Evolutionary conservation across 2,888 invertebrate species (phyloP).

Genomic region (Tinea pellionella): DNA sequence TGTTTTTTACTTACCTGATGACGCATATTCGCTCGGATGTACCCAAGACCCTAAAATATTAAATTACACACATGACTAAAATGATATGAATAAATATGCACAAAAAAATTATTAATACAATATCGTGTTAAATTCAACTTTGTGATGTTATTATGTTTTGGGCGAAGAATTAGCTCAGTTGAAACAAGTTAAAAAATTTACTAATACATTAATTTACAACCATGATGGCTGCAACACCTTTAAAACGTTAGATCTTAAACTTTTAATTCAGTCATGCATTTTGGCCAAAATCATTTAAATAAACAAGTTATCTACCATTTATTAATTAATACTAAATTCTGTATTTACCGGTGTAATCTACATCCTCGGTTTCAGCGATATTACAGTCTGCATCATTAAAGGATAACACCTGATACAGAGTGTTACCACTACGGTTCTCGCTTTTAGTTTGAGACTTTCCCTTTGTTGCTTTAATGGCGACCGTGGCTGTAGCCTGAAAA

Average conservation of each 20-base stretch:
- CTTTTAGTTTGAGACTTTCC: conserved; percentile 78
- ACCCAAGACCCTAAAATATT: conserved; percentile 88
- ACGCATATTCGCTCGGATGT: conserved; percentile 98
- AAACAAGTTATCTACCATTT: too few relatives aligned
- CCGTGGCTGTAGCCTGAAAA: conserved; percentile 69
- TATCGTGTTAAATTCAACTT: too few relatives aligned
- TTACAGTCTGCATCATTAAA: conserved; percentile 88
- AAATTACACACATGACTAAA: conserved; percentile 14
- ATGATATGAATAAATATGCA: neutral
- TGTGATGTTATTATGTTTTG: too few relatives aligned
- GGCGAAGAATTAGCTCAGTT: too few relatives aligned
- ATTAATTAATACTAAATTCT: too few relatives aligned
- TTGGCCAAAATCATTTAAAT: too few relatives aligned
- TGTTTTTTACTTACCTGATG: conserved; percentile 81
- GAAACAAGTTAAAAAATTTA: too few relatives aligned
- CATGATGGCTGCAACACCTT: too few relatives aligned
- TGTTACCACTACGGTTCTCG: conserved; percentile 90
- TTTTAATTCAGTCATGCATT: too few relatives aligned
- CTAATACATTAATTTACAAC: too few relatives aligned
- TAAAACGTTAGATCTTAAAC: too few relatives aligned
- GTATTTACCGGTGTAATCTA: conserved; percentile 88
- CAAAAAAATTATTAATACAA: too few relatives aligned
- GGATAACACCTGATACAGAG: conserved; percentile 92
- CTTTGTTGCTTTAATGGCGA: conserved; percentile 31
- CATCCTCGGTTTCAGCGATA: conserved; percentile 78